Evolutionary conservation across 2,113 vertebrate genomes (phyloP).

Genomic region (Anseranas semipalmata): DNA sequence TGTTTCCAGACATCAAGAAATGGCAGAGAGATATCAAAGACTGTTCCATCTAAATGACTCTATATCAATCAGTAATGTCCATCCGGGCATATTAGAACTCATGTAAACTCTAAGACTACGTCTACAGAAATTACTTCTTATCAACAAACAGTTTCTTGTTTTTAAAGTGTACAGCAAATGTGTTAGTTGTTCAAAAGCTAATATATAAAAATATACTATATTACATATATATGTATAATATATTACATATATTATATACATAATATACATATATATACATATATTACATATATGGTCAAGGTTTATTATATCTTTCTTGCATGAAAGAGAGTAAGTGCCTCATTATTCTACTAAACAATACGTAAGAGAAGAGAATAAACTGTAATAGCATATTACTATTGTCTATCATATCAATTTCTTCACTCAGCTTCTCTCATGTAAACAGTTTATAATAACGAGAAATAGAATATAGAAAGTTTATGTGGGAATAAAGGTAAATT

Average conservation of each 20-base stretch:
- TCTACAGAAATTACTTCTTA: not conserved
- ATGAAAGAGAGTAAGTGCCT: not conserved
- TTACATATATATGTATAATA: not conserved
- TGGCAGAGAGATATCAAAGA: not conserved
- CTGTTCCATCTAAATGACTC: not conserved
- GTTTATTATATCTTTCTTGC: not conserved
- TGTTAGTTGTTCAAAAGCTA: not conserved
- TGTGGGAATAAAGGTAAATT: not conserved
- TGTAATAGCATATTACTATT: not conserved
- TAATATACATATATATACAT: no score
- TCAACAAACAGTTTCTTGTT: not conserved
- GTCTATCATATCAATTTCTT: not conserved
- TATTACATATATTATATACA: fast-evolving
- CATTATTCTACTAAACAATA: not conserved
- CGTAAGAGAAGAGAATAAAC: not conserved
- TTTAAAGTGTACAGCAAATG: not conserved
- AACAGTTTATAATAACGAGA: not conserved
- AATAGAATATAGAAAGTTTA: not conserved
- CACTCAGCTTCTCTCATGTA: not conserved
- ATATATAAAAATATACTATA: not conserved
- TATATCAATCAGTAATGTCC: not conserved
- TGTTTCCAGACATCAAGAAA: not conserved
- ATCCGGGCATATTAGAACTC: not conserved
- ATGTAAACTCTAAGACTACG: not conserved
- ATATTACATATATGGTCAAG: not conserved